A percentile compares a stretch with the other conserved stretches of the same genome.
phyloP scores from a whole-genome alignment of 64 coral and sea anemone genomes.

The Montipora sp. region DNA sequence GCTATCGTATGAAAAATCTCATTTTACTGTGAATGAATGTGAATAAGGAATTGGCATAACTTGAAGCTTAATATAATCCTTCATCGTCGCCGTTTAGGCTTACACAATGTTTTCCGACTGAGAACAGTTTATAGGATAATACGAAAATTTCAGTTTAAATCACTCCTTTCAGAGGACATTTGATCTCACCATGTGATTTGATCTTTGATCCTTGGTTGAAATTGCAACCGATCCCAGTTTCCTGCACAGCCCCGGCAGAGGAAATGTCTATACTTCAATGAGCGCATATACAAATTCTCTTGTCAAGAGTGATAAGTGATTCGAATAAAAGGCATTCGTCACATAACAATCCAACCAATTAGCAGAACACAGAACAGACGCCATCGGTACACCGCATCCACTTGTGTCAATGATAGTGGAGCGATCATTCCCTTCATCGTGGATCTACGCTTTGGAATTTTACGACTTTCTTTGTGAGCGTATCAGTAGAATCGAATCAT shows the following conservation, averaged over 20 bases:
- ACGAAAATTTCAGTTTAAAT: conserved; percentile 26
- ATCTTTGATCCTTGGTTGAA: neutral
- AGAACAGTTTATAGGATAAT: neutral
- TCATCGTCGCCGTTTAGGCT: conserved; percentile 5
- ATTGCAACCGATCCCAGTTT: neutral
- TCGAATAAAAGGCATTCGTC: conserved; percentile 33
- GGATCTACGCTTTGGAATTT: conserved; percentile 2
- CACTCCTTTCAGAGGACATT: neutral
- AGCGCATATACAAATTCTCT: conserved; percentile 47
- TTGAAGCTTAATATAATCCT: too few relatives aligned
- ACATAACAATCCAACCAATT: conserved; percentile 38
- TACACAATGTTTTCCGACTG: neutral
- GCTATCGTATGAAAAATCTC: neutral
- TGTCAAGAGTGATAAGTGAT: conserved; percentile 45
- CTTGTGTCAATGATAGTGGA: neutral
- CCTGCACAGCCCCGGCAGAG: neutral
- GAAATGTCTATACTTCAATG: conserved; percentile 54
- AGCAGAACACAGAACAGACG: neutral
- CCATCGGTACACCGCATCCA: neutral
- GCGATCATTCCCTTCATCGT: neutral
- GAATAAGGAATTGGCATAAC: too few relatives aligned
- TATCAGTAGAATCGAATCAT: neutral
- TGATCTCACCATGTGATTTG: neutral
- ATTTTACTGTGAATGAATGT: neutral
- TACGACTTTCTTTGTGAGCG: neutral